Base-by-base conservation (phyloP, 2,888 invertebrate genomes). In the Ormyrus pomaceus region DNA sequence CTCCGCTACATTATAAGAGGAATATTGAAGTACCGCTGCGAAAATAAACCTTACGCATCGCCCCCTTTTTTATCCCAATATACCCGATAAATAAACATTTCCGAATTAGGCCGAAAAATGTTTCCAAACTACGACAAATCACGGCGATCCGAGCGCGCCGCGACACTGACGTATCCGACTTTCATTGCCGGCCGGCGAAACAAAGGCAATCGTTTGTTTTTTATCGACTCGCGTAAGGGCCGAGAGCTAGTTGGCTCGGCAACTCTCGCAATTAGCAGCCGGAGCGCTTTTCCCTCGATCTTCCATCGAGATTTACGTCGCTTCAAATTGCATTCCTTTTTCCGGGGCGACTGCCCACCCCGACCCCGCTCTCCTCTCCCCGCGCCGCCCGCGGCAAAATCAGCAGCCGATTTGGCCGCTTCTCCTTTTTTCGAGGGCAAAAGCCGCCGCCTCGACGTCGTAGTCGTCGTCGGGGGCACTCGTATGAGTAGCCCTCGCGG, bases 321-420 rank as follows among this genome's bases (percentile, higher is more conserved):
- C 78, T 65, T 74, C 78, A 72, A 84, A 84, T 84, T 83, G 82
- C 81, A 84, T 82, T 81, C 80, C 72, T 73, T 76, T 58, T 58
- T 48, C 48, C 55, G 13, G 50, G 3, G 3, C 34, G 34, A 34
- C 34, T 34, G 34, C 34, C 34, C 0, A 0, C 34, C 13, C 6
- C 8, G 48, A n/a, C n/a, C n/a, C 4, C 58, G 58, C 50, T 34
- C 50, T 34, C 6, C n/a, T 48, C 56, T 46, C 19, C 9, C 50
- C 56, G 34, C 4, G 34, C 34, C 34, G 34, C 34, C 34, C 4
- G 34, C 34, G 7, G 66, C 59, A 71, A 71, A 77, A 72, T 71
- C 58, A 66, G 51, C 19, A 13, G 53, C 34, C 65, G 65, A 75
- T 75, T 75, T 51, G 53, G 34, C 34, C n/a, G 34, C 13, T 64